A percentile compares a stretch with the other conserved stretches of the same genome.
Evolutionary conservation across 2,113 vertebrate genomes (phyloP).

Genomic region (Sceloporus undulatus): DNA sequence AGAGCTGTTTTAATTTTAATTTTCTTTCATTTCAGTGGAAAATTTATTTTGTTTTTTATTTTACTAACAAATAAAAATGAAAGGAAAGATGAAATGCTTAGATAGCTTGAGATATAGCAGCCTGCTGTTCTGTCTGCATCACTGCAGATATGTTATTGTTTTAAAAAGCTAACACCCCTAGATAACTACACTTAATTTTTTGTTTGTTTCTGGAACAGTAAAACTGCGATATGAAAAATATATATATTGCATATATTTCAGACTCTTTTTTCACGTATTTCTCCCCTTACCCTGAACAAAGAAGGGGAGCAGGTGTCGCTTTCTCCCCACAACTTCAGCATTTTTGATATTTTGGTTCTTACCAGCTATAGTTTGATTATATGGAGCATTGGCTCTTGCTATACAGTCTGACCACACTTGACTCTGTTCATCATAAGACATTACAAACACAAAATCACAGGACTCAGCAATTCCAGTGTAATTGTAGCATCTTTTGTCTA

Average conservation of each 20-base stretch:
- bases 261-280: not conserved
- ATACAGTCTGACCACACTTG: slow-evolving; percentile 90
- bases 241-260: not conserved
- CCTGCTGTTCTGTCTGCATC: not conserved
- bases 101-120: not conserved
- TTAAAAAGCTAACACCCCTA: not conserved
- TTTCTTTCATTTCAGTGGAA: not conserved
- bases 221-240: not conserved
- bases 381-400: slow-evolving; percentile 92
- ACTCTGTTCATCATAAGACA: slow-evolving; percentile 97
- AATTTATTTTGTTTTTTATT: not conserved
- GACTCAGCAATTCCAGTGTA: slow-evolving; percentile 88
- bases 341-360: slow-evolving; percentile 45
- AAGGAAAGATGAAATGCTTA: not conserved
- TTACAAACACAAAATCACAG: slow-evolving; percentile 96
- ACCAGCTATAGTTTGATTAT: slow-evolving; percentile 88
- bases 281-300: too few species aligned
- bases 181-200: not conserved
- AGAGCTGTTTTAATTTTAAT: not conserved
- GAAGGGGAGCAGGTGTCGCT: too few species aligned
- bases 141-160: not conserved
- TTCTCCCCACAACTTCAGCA: not conserved
- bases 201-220: not conserved
- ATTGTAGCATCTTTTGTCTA: slow-evolving; percentile 93
- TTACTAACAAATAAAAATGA: not conserved